Evolutionary conservation across 53 echinoderm and acorn worm species (phyloP), one percentile per base, ranked within the genome.

Genomic region (Holothuria leucospilota): DNA sequence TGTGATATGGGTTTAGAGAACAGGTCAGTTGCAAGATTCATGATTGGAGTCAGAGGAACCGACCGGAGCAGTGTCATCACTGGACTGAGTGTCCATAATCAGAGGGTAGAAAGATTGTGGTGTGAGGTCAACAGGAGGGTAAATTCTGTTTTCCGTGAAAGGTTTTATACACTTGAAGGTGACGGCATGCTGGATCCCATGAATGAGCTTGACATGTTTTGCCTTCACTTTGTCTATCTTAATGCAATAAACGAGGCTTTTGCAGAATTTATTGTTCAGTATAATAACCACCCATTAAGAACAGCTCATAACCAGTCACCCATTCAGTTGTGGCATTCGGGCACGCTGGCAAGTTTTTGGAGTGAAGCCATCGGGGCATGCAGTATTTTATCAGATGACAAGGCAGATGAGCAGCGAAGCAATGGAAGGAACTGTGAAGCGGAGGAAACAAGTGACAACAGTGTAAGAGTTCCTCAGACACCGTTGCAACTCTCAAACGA

Each of bases 21-120:
- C n/a, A n/a, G n/a, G n/a, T n/a, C n/a, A n/a, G n/a, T n/a, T n/a
- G n/a, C n/a, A n/a, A n/a, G n/a, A n/a, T n/a, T n/a, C n/a, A n/a
- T n/a, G n/a, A n/a, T n/a, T n/a, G n/a, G n/a, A n/a, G n/a, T n/a
- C n/a, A n/a, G n/a, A n/a, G n/a, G n/a, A n/a, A n/a, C n/a, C n/a
- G n/a, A n/a, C n/a, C n/a, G n/a, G n/a, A n/a, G n/a, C 72, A 72
- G 20, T 82, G 86, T 52, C 16, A 73, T 73, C 30, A 73, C 73
- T 5, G 73, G 73, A n/a, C 18, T 13, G 18, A 73, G 73, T 73
- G 73, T 73, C 14, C 73, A 73, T 41, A 73, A 73, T 73, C 49
- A 73, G 41, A 73, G 73, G 40, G 39, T 73, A 11, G 73, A 73
- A 39, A 73, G 73, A n/a, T n/a, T 73, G 40, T 73, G 73, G 73